Evolutionary conservation across 2,888 invertebrate genomes (phyloP), one percentile per base, ranked within the genome.

Genomic region (Ischnus inquisitorius): DNA sequence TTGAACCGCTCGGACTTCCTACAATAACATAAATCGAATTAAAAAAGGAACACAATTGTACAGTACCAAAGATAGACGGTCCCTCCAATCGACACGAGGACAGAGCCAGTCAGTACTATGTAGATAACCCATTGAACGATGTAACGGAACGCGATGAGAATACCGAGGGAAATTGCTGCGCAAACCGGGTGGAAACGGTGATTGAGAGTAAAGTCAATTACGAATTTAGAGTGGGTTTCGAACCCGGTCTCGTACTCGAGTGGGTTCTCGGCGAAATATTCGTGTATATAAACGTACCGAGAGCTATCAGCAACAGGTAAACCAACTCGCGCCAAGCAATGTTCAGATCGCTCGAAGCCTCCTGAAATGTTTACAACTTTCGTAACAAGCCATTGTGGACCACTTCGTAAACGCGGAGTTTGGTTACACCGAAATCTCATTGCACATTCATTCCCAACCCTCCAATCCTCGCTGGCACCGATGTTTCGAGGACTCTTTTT

Each of bases 101-200:
- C 93, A 8, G 94, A 94, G 12, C 95, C 94, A 57, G 95, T 90
- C 22, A 96, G 92, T 19, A 96, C 94, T n/a, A 95, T 89, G 95
- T 96, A 96, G 81, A 96, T 95, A 16, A 96, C 94, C 78, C 95
- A 91, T 69, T 95, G 95, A 22, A 95, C 96, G 81, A 95, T 91
- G 89, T 94, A 95, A 84, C 96, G 93, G 84, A 96, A 94, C 34
- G 96, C 92, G 16, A 95, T 87, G 78, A 95, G 91, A 71, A 96
- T 93, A 1, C 95, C 85, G 57, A 95, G 88, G 0, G 96, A 95
- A 77, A 95, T 92, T n/a, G 92, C 95, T 95, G 91, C 83, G 87
- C 82, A 43, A 62, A 65, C 64, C 34, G 28, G 16, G 48, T 75
- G 64, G 60, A 41, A 71, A 82, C 43, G 51, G 43, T 25, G 34